These are phyloP conservation scores for Sycophaga agraensis DNA, from an alignment of 1,140 invertebrate genomes.

Conservation along the genomic window DNA sequence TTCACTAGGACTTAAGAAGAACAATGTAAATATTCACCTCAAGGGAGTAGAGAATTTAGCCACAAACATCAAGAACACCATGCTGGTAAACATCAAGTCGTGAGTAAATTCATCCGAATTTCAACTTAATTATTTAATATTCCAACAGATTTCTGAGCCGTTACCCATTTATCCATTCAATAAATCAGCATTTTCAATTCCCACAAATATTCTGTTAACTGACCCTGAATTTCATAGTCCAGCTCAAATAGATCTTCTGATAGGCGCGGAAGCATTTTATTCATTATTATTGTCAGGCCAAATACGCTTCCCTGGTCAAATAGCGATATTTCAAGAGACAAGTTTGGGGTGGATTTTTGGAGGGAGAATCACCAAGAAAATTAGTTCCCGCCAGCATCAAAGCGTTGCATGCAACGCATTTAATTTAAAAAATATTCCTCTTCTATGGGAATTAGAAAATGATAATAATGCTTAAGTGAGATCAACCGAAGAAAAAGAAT, in stretches of 20 bases:
- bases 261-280: neutral
- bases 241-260: neutral
- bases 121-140: neutral
- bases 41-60: neutral
- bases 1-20: neutral
- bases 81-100: neutral
- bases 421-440: neutral
- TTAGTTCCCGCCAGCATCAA: neutral
- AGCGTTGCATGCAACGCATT: neutral
- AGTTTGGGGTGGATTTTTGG: neutral
- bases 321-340: neutral
- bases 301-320: neutral
- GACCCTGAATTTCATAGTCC: slow-evolving; percentile 5
- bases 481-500: neutral
- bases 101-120: neutral
- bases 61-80: neutral
- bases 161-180: neutral
- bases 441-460: neutral
- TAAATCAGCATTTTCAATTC: neutral
- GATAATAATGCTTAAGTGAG: neutral
- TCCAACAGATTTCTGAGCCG: neutral
- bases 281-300: neutral
- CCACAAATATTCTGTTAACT: neutral
- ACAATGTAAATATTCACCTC: neutral
- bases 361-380: neutral